These are phyloP conservation scores for Perodicticus potto DNA, from an alignment of 2,797 vertebrate genomes.

Conservation along the genomic window DNA sequence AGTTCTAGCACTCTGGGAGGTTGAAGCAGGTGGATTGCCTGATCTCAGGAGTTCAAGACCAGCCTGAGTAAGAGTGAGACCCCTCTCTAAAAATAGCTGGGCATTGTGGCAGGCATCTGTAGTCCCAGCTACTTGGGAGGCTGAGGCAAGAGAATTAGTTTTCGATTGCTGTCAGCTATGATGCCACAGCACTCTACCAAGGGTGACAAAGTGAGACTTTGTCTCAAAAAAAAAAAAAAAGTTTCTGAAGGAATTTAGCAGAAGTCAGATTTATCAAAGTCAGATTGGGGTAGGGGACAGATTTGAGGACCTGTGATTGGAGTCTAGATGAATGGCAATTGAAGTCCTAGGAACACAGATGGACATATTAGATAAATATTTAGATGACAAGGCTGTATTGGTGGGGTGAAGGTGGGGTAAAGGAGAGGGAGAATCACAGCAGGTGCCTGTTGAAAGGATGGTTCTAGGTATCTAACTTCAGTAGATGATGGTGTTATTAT, in stretches of 20 bases:
- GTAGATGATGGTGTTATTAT: not conserved
- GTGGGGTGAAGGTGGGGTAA: not conserved
- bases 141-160: too few species aligned
- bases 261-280: constrained; percentile 47
- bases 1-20: too few species aligned
- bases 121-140: too few species aligned
- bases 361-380: not conserved
- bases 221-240: not conserved
- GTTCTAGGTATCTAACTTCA: not conserved
- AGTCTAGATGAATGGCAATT: not conserved
- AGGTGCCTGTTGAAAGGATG: not conserved
- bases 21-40: too few species aligned
- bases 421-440: not conserved
- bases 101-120: too few species aligned
- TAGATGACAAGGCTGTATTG: not conserved
- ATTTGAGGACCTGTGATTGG: not conserved
- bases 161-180: too few species aligned
- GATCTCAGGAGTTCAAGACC: too few species aligned
- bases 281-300: not conserved
- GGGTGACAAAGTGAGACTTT: too few species aligned
- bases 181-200: too few species aligned
- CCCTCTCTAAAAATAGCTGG: too few species aligned
- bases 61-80: too few species aligned
- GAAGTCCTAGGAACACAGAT: not conserved
- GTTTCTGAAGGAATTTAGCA: constrained; percentile 35